phyloP scores from a whole-genome alignment of 2,888 invertebrate genomes.

The Rosalia funebris region DNA sequence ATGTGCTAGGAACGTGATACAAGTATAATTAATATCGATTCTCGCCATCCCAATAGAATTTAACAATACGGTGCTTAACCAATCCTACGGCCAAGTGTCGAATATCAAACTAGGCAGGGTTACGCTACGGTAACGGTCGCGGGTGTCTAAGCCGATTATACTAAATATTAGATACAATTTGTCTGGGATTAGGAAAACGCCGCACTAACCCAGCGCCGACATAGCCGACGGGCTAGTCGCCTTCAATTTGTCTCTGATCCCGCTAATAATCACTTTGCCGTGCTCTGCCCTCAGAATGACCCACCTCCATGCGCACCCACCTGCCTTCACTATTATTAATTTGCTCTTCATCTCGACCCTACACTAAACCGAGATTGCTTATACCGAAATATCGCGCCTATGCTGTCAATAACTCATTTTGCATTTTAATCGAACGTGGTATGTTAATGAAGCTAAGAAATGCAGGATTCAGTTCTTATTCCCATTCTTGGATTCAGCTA shows the following conservation, averaged over 20 bases:
- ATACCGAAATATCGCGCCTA: too few relatives aligned
- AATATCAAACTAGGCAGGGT: slow-evolving; percentile 34
- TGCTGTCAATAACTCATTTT: too few relatives aligned
- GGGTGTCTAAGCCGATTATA: slow-evolving; percentile 59
- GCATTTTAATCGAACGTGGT: too few relatives aligned
- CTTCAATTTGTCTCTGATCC: slow-evolving; percentile 60
- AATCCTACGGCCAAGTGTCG: slow-evolving; percentile 27
- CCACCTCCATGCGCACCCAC: slow-evolving; percentile 17
- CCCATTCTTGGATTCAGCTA: too few relatives aligned
- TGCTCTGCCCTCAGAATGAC: slow-evolving; percentile 29
- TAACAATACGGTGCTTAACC: slow-evolving; percentile 21
- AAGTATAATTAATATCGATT: slow-evolving; percentile 1
- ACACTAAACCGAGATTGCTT: too few relatives aligned
- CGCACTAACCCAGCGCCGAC: slow-evolving; percentile 38
- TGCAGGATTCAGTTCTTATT: too few relatives aligned
- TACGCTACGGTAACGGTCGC: slow-evolving; percentile 36
- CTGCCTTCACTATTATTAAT: slow-evolving; percentile 29
- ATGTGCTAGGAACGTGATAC: neutral
- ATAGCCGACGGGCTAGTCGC: slow-evolving; percentile 36
- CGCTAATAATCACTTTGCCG: slow-evolving; percentile 56
- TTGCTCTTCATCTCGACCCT: slow-evolving; percentile 20
- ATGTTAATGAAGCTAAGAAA: too few relatives aligned
- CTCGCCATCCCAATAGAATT: slow-evolving; percentile 7
- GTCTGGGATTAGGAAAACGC: slow-evolving; percentile 58
- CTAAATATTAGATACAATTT: slow-evolving; percentile 64